Conservation (phyloP, 2,113 vertebrate species). For the Datnioides undecimradiatus region DNA sequence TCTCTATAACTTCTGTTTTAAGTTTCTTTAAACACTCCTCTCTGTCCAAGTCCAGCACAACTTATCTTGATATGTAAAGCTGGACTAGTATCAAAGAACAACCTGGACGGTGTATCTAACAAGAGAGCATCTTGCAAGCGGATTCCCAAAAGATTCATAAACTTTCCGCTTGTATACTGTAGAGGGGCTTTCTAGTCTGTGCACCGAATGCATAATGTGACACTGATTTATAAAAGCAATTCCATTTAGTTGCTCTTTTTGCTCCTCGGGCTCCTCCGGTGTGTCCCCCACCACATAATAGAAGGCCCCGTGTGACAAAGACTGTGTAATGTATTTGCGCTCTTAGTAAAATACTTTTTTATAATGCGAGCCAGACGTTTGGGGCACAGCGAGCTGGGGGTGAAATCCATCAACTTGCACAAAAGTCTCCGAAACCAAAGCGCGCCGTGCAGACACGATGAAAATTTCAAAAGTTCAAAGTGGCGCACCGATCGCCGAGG, state of each 20-base stretch:
- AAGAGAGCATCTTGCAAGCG: constrained; percentile 33
- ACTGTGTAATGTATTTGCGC: constrained; percentile 73
- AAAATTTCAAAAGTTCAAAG: constrained; percentile 36
- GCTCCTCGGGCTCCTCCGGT: constrained; percentile 65
- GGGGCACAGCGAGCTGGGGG: constrained; percentile 35
- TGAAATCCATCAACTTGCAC: constrained; percentile 54
- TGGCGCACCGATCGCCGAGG: background rate
- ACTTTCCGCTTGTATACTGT: constrained; percentile 61
- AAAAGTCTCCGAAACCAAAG: constrained; percentile 36
- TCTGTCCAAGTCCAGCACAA: constrained; percentile 25
- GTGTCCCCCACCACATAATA: constrained; percentile 72
- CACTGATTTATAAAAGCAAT: constrained; percentile 83
- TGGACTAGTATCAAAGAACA: constrained; percentile 45
- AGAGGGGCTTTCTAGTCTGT: constrained; percentile 60
- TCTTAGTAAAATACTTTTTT: constrained; percentile 66
- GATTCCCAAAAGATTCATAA: constrained; percentile 70
- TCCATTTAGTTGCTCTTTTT: constrained; percentile 77
- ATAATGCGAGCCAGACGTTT: constrained; percentile 52
- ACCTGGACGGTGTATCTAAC: constrained; percentile 22
- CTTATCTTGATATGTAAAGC: constrained; percentile 53
- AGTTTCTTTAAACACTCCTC: constrained; percentile 7
- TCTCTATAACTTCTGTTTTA: background rate
- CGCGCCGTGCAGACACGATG: constrained; percentile 21
- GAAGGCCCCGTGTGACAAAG: constrained; percentile 74
- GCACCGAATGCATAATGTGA: constrained; percentile 76